Evolutionary conservation across 1,140 invertebrate genomes (phyloP).

Genomic region (Adelges cooleyi): DNA sequence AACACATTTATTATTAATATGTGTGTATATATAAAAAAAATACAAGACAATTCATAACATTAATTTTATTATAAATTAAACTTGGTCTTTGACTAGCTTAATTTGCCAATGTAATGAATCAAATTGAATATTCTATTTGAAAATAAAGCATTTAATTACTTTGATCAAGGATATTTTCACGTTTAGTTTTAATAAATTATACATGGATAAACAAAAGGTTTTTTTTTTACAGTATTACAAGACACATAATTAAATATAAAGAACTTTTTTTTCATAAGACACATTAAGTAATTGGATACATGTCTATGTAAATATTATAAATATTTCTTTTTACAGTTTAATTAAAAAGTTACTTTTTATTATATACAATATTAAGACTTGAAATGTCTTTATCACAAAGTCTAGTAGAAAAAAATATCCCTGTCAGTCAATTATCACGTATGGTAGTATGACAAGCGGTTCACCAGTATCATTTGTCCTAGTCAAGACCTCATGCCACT

Average conservation of each 20-base stretch:
- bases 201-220: background rate
- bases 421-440: constrained; percentile 74
- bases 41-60: constrained; percentile 22
- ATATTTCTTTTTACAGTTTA: background rate
- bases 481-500: constrained; percentile 69
- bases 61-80: constrained; percentile 23
- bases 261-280: constrained; percentile 9
- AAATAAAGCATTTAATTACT: constrained; percentile 16
- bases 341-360: constrained; percentile 22
- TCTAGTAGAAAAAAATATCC: constrained; percentile 27
- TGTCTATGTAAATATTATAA: constrained; percentile 17
- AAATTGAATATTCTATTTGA: background rate
- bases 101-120: constrained; percentile 1
- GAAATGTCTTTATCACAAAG: constrained; percentile 29
- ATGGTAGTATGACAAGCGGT: constrained; percentile 75
- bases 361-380: constrained; percentile 27
- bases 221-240: constrained; percentile 8
- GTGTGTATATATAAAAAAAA: background rate
- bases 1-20: too few species aligned
- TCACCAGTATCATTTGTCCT: constrained; percentile 56
- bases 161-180: constrained; percentile 19
- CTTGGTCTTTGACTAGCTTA: constrained; percentile 18
- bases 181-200: constrained; percentile 12
- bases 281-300: constrained; percentile 19
- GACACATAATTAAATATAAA: constrained; percentile 3